These are phyloP conservation scores for Ladona fulva DNA, from an alignment of 1,140 invertebrate species.

Conservation along the genomic window DNA sequence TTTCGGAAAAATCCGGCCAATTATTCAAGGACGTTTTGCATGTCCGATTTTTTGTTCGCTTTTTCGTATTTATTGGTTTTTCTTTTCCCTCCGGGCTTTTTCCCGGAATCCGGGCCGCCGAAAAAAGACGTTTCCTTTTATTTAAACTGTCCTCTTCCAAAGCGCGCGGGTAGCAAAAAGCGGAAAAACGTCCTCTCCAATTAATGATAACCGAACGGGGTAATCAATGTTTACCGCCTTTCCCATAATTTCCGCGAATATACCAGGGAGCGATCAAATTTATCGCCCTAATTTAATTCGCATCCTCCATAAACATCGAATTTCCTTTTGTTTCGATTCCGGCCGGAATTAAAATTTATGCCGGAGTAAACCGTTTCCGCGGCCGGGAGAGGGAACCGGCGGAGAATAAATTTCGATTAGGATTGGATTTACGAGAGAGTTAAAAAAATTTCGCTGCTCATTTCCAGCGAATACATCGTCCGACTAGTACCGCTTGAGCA, in stretches of 20 bases:
- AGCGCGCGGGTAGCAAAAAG: neutral
- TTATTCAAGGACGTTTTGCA: neutral
- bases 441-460: no score
- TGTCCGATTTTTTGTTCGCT: neutral
- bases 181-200: neutral
- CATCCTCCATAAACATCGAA: no score
- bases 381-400: no score
- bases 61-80: neutral
- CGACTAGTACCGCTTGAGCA: no score
- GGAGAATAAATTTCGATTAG: no score
- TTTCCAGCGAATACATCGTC: no score
- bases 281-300: no score
- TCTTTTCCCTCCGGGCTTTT: neutral
- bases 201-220: neutral
- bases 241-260: neutral
- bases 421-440: no score
- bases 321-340: no score
- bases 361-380: no score
- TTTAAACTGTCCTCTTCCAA: neutral
- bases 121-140: neutral
- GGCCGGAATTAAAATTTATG: no score
- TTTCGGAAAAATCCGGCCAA: neutral
- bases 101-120: neutral
- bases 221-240: slow-evolving; percentile 5
- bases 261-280: no score